Evolutionary conservation across 1,140 invertebrate genomes (phyloP).

Genomic region (Cepaea nemoralis): DNA sequence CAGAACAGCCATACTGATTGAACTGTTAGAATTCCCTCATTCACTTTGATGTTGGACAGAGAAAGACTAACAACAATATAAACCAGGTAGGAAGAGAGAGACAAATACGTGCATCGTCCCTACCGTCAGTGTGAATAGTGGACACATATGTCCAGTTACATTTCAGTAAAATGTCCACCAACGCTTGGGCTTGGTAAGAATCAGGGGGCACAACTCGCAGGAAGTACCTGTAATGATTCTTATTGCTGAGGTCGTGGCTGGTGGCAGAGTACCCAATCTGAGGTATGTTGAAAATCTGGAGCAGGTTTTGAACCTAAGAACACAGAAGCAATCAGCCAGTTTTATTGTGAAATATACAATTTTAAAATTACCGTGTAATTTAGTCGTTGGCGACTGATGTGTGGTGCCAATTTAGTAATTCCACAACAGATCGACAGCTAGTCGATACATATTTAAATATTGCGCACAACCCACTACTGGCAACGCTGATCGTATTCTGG

Average conservation of each 20-base stretch:
- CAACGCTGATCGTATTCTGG: too few species aligned
- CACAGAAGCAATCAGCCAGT: too few species aligned
- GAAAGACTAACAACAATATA: neutral
- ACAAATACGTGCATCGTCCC: slow-evolving; percentile 35
- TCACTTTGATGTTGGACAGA: too few species aligned
- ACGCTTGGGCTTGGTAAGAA: slow-evolving; percentile 83
- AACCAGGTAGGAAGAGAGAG: neutral
- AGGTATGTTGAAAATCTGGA: slow-evolving; percentile 85
- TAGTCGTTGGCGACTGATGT: too few species aligned
- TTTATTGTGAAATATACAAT: too few species aligned
- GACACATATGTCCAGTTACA: slow-evolving; percentile 89
- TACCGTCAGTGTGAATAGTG: slow-evolving; percentile 85
- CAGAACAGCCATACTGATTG: too few species aligned
- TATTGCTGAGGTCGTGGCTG: slow-evolving; percentile 83
- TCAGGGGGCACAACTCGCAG: slow-evolving; percentile 86
- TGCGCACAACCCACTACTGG: too few species aligned
- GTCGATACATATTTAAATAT: too few species aligned
- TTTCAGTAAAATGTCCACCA: slow-evolving; percentile 80
- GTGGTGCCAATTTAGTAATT: too few species aligned
- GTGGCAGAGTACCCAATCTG: slow-evolving; percentile 88
- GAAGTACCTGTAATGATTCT: slow-evolving; percentile 84
- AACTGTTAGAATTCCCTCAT: too few species aligned
- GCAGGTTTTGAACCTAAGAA: slow-evolving; percentile 81
- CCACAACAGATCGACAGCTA: too few species aligned
- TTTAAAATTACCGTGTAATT: too few species aligned